phyloP scores from a whole-genome alignment of 2,797 vertebrate genomes.

The Gambelia wislizenii region DNA sequence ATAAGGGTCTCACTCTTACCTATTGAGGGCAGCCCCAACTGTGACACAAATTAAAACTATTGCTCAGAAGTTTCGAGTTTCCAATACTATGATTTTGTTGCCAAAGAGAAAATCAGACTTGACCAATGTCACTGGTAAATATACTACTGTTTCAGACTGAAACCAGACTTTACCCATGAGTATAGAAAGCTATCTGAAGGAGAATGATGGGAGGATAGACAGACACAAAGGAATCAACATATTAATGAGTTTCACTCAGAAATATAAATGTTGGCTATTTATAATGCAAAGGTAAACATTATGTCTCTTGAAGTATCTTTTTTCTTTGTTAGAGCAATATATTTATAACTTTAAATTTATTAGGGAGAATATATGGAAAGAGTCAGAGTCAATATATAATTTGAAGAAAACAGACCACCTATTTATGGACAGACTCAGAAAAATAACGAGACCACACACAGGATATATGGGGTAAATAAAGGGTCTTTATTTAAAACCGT shows the following conservation, averaged over 20 bases:
- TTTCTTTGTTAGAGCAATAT: not conserved
- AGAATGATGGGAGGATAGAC: not conserved
- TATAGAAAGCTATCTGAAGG: not conserved
- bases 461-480: no score
- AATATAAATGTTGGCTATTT: not conserved
- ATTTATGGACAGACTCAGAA: no score
- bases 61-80: not conserved
- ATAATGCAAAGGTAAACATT: not conserved
- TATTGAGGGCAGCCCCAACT: slow-evolving; percentile 1
- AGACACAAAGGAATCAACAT: not conserved
- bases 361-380: not conserved
- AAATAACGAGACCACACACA: no score
- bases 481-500: no score
- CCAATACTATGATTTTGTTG: not conserved
- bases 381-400: not conserved
- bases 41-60: slow-evolving; percentile 21
- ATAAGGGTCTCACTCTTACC: slow-evolving; percentile 3
- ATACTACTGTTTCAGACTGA: not conserved
- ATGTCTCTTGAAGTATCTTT: not conserved
- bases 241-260: not conserved
- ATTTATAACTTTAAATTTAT: not conserved
- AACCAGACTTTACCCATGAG: not conserved
- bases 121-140: not conserved
- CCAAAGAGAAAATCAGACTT: not conserved
- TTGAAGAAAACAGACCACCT: not conserved